These are phyloP conservation scores for Uloborus diversus DNA, from an alignment of 1,140 invertebrate species.

Conservation along the genomic window DNA sequence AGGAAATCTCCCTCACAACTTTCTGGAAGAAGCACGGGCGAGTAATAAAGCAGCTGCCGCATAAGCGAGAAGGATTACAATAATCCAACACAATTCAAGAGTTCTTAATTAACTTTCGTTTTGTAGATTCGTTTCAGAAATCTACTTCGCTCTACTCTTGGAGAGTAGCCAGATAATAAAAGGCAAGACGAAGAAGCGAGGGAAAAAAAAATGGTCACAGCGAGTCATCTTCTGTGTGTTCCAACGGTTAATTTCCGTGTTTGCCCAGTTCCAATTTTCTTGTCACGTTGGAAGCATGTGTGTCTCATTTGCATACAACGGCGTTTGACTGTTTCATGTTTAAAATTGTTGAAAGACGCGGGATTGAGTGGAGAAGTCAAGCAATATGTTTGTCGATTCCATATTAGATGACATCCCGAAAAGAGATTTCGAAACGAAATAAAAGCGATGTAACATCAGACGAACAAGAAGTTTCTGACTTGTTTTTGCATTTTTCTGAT, in stretches of 20 bases:
- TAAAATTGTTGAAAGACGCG: too few species aligned
- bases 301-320: conserved; percentile 14
- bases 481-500: too few species aligned
- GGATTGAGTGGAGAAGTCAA: too few species aligned
- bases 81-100: neutral
- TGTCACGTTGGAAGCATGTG: conserved; percentile 3
- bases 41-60: too few species aligned
- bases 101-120: neutral
- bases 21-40: too few species aligned
- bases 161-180: neutral
- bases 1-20: too few species aligned
- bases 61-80: too few species aligned
- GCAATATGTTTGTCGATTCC: too few species aligned
- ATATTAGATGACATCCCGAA: too few species aligned
- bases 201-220: neutral
- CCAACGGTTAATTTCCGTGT: conserved; percentile 4
- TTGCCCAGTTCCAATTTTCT: neutral
- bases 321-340: neutral
- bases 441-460: too few species aligned
- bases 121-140: neutral
- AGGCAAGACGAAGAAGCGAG: neutral
- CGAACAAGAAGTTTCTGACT: too few species aligned
- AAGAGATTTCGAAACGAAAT: too few species aligned
- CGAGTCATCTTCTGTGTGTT: neutral
- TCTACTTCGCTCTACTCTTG: neutral